Evolutionary conservation across 2,113 vertebrate genomes (phyloP).

Genomic region (Corydoras maculifer): DNA sequence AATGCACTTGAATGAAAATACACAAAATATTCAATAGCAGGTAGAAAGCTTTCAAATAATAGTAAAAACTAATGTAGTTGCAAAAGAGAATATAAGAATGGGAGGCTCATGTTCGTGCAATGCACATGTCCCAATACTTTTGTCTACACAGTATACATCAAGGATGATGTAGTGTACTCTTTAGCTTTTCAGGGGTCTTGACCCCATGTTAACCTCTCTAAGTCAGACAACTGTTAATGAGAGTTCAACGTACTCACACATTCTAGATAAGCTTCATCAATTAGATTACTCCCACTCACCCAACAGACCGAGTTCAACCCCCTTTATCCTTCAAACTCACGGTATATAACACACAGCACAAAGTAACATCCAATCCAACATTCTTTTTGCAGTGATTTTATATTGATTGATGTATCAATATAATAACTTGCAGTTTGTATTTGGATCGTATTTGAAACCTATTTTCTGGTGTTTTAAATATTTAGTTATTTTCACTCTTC

Average conservation of each 20-base stretch:
- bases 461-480: too few species aligned
- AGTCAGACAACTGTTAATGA: conserved; percentile 66
- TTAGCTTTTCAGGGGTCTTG: conserved; percentile 58
- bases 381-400: too few species aligned
- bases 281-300: conserved; percentile 6
- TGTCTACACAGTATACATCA: conserved; percentile 51
- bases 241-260: conserved; percentile 35
- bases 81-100: too few species aligned
- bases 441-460: too few species aligned
- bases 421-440: too few species aligned
- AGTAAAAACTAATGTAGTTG: too few species aligned
- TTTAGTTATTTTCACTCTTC: too few species aligned
- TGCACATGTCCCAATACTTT: neutral
- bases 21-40: too few species aligned
- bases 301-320: neutral
- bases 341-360: conserved; percentile 3
- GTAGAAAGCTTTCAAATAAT: too few species aligned
- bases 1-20: too few species aligned
- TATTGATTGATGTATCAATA: too few species aligned
- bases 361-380: neutral
- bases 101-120: too few species aligned
- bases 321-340: neutral
- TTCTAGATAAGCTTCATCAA: conserved; percentile 17
- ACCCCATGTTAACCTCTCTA: conserved; percentile 60
- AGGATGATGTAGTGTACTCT: conserved; percentile 61